Base-by-base conservation (phyloP, 2,113 vertebrate genomes). In the Cyprinodon variegatus region DNA sequence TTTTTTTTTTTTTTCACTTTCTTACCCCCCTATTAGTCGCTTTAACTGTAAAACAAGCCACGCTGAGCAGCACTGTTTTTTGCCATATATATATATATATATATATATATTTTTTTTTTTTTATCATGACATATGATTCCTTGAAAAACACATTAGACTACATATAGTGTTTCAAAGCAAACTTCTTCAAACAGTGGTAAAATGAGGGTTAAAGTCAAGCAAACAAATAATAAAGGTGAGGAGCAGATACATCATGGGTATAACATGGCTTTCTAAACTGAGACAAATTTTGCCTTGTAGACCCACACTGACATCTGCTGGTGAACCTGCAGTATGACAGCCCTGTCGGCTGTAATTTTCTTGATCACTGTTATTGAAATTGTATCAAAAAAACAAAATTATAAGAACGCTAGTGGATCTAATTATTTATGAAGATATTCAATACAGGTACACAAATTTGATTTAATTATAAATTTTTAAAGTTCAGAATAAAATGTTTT, bases 291-390 rank as follows among this genome's bases (percentile, higher is more conserved):
- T 40, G 57, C 1, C 11, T 38, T 70, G 22, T 40, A 12, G 60
- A 71, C 20, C 72, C 43, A 81, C 40, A 79, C 73, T 88, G 92
- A 88, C 93, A 88, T 81, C 91, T 92, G 76, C 84, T 92, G 93
- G 88, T 78, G 37, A 61, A 5, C 29, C 29, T 14, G 57, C 13
- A 50, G 29, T 68, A 11, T 10, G 36, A 3, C 43, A 45, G 4
- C 29, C 10, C 14, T 62, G 13, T 17, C 6, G 61, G 9, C 67
- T 66, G 67, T 17, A 62, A 41, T n/a, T 5, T 14, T 37, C 36
- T 36, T 37, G 60, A 61, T 61, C 13, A 9, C 12, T 38, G 1
- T 40, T 17, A 64, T 20, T 64, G 1, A 15, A 39, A 40, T 20
- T 15, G 9, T 11, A 37, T 15, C 63, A 48, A 14, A 61, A 50